Conservation (phyloP, 2,113 vertebrate species). For the Empidonax alnorum region DNA sequence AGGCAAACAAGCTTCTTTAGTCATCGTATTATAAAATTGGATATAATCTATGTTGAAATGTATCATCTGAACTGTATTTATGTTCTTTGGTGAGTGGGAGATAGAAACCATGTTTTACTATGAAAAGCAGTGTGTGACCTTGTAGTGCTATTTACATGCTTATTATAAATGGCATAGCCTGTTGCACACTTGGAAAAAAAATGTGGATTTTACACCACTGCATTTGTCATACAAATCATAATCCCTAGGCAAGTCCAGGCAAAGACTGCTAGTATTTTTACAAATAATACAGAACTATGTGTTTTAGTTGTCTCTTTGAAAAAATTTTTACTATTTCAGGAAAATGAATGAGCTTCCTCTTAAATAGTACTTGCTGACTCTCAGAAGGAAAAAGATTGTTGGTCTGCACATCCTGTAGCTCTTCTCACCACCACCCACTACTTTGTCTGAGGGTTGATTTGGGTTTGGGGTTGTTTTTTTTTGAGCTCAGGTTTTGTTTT, state of each 20-base stretch:
- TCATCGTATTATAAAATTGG: neutral
- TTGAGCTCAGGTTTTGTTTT: neutral
- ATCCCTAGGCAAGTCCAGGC: neutral
- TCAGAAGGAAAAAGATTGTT: neutral
- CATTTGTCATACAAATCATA: neutral
- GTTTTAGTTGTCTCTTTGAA: neutral
- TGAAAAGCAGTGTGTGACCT: neutral
- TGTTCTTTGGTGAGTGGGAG: neutral
- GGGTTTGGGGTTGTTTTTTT: neutral
- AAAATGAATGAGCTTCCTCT: neutral
- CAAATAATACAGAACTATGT: neutral
- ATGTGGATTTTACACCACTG: neutral
- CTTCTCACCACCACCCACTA: neutral
- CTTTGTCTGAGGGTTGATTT: neutral
- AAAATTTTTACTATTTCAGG: neutral
- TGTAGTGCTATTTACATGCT: neutral
- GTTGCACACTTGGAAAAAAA: neutral
- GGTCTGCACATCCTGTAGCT: neutral
- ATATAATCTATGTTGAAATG: neutral
- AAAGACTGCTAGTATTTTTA: slow-evolving; percentile 13
- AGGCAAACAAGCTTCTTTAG: neutral
- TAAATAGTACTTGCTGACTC: neutral
- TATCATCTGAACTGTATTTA: neutral
- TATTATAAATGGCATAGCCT: neutral
- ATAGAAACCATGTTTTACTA: neutral